Percentiles rank a stretch among this genome's conserved stretches.
phyloP scores from a whole-genome alignment of 2,888 invertebrate species.

The Arge pagana region DNA sequence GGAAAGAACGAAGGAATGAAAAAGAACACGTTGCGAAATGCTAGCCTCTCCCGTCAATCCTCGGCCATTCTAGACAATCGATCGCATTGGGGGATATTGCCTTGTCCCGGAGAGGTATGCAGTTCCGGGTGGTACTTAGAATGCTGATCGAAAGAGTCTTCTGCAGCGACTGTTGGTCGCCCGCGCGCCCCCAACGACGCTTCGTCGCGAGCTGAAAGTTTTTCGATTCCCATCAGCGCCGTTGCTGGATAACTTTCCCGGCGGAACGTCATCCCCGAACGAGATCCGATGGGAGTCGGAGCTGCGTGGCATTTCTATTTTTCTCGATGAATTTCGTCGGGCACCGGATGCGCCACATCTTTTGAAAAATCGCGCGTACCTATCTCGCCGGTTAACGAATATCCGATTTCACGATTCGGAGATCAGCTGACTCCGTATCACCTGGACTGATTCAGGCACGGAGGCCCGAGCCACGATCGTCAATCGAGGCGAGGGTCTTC shows the following conservation, averaged over 20 bases:
- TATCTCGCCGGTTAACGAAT: too few species aligned
- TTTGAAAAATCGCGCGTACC: too few species aligned
- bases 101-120: conserved; percentile 51
- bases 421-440: conserved; percentile 57
- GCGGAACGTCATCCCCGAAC: too few species aligned
- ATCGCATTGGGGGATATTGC: conserved; percentile 34
- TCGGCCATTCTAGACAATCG: conserved; percentile 39
- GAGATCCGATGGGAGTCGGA: too few species aligned
- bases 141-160: conserved; percentile 44
- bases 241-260: too few species aligned
- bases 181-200: too few species aligned
- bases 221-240: too few species aligned
- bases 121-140: conserved; percentile 57
- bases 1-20: conserved; percentile 22
- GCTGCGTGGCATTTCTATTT: too few species aligned
- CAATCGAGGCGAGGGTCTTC: conserved; percentile 6
- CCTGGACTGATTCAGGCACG: conserved; percentile 54
- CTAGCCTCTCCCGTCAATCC: conserved; percentile 33
- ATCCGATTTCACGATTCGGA: conserved; percentile 35
- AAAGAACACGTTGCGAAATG: conserved; percentile 42
- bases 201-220: too few species aligned
- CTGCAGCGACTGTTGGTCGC: too few species aligned
- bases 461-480: conserved; percentile 37
- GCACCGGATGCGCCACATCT: too few species aligned
- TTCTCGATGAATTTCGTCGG: too few species aligned